Base-by-base conservation (phyloP, 2,113 vertebrate genomes). In the Oenanthe melanoleuca region DNA sequence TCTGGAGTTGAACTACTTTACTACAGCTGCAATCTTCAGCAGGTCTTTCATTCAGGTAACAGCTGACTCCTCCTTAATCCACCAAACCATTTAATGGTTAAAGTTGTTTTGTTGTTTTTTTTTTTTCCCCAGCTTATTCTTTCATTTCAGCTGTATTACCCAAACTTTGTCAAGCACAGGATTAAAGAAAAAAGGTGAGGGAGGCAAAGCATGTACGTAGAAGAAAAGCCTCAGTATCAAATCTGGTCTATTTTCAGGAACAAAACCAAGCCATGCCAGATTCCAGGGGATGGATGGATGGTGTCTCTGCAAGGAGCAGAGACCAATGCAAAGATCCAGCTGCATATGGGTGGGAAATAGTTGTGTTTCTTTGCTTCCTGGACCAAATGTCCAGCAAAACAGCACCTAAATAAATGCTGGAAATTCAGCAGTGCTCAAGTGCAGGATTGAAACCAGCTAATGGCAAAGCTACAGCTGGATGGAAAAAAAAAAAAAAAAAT, bases 61-160 rank as follows among this genome's bases (percentile, higher is more conserved):
- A 56, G 16, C 5, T 50, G 21, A 53, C 45, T 80, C 19, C 34
- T 61, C 23, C 17, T 65, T 85, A 38, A 78, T 63, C 11, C 20
- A 31, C 19, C 28, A 78, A 84, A 78, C 28, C 0, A 34, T 70
- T 63, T 53, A 55, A 45, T 24, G 1, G 10, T 42, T 70, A 34
- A 70, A 66, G 4, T 2, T 74, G 11, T 25, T 37, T 8, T 37
- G 2, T 37, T 77, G 8, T 5, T 0, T 17, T 55, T 49, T 60
- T 73, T 28, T 59, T 3, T n/a, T n/a, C n/a, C 20, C 8, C 42
- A 38, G 8, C 1, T 73, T 67, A 45, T 59, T 69, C 14, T 45
- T 87, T 20, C 16, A 57, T 72, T 92, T 77, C 33, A 52, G 9
- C 6, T 71, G 4, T 47, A 21, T 84, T 52, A 37, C 3, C 6